phyloP scores from a whole-genome alignment of 2,797 vertebrate species.

The Acomys russatus region DNA sequence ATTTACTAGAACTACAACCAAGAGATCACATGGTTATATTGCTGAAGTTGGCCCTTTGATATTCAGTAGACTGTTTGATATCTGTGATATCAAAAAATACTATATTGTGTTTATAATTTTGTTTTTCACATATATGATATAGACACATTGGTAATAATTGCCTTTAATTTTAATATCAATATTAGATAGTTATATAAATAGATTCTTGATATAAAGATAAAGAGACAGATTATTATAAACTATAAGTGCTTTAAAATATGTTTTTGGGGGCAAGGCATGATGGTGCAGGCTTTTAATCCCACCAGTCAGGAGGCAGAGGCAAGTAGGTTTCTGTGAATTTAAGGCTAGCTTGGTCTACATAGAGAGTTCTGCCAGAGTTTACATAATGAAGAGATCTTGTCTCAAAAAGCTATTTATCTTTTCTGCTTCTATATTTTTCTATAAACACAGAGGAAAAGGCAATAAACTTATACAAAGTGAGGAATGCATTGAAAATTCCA shows the following conservation, averaged over 20 bases:
- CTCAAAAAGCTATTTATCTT: background rate
- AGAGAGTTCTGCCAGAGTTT: background rate
- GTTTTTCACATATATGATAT: background rate
- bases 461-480: background rate
- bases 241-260: background rate
- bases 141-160: background rate
- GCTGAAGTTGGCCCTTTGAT: background rate
- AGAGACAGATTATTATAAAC: background rate
- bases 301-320: background rate
- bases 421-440: background rate
- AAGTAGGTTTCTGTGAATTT: background rate
- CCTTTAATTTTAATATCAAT: background rate
- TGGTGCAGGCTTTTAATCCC: background rate
- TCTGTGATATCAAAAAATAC: background rate
- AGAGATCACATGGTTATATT: background rate
- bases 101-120: background rate
- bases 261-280: background rate
- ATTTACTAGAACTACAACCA: background rate
- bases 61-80: constrained; percentile 17
- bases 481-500: constrained; percentile 13
- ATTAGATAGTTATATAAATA: background rate
- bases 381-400: background rate
- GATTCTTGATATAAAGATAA: background rate
- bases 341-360: background rate
- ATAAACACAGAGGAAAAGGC: background rate